Conservation (phyloP, 1,140 invertebrate genomes). For the Radopholus similis region DNA sequence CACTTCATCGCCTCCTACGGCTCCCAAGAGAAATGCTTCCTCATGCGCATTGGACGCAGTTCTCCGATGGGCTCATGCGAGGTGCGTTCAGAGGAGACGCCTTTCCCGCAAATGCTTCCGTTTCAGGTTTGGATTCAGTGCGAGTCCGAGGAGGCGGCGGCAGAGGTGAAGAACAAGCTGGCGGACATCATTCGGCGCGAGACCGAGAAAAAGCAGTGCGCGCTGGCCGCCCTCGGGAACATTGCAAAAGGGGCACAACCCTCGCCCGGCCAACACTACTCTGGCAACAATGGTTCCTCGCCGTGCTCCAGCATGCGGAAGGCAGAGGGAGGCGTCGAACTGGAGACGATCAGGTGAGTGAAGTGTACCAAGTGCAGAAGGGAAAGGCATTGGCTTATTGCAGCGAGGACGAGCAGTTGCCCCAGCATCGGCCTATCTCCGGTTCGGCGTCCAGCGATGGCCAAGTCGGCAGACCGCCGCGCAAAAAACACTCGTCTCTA, state of each 20-base stretch:
- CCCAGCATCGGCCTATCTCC: neutral
- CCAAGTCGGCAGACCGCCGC: neutral
- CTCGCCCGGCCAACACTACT: no score
- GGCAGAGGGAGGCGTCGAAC: neutral
- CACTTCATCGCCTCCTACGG: slow-evolving; percentile 26
- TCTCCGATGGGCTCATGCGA: slow-evolving; percentile 25
- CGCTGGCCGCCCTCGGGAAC: neutral
- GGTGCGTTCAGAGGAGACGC: neutral
- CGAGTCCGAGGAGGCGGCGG: slow-evolving; percentile 29
- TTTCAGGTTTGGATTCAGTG: slow-evolving; percentile 26
- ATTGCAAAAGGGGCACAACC: neutral
- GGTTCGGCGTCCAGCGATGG: neutral
- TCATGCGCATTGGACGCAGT: slow-evolving; percentile 27
- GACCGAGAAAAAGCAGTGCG: slow-evolving; percentile 31
- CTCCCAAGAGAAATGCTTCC: slow-evolving; percentile 27
- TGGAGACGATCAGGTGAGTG: slow-evolving; percentile 18
- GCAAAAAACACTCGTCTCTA: slow-evolving; percentile 8
- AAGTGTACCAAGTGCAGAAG: neutral
- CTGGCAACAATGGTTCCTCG: no score
- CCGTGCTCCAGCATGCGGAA: neutral
- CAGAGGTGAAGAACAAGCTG: slow-evolving; percentile 15
- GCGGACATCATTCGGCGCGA: slow-evolving; percentile 32
- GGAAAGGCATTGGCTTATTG: no score
- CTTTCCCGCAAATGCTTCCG: neutral
- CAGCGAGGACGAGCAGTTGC: neutral